Evolutionary conservation across 37 sponge, comb jelly and placozoan genomes (phyloP), one percentile per base, ranked within the genome.

Genomic region (Amphimedon queenslandica): DNA sequence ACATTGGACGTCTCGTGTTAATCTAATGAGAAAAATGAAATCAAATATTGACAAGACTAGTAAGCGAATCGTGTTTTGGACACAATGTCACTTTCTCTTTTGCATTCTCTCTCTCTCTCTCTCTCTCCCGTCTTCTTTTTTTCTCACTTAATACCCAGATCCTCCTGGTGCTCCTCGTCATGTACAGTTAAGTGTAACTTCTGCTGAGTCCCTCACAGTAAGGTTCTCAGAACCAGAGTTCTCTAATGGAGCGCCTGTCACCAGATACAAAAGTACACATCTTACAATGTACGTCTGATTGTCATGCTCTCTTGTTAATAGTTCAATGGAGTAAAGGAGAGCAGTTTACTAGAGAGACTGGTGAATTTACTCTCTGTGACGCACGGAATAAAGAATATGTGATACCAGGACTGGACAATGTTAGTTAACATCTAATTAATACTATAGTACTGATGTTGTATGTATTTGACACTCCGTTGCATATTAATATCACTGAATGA

Each of bases 281-380:
- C 33, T 5, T 35, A n/a, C n/a, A n/a, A n/a, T n/a, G n/a, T n/a
- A n/a, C n/a, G n/a, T n/a, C n/a, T n/a, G n/a, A n/a, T n/a, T n/a
- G n/a, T 20, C 13, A 53, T 53, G 55, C 55, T 53, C 18, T n/a
- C n/a, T n/a, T n/a, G n/a, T n/a, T n/a, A n/a, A 18, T 60, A 90
- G 91, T 90, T 90, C 82, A 90, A 70, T 90, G 91, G 91, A 84
- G 89, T 79, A 66, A 38, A 0, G 40, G 42, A 6, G 74, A 71
- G 3, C 27, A 74, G 24, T 85, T 90, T 53, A 32, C 64, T 40
- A 72, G 82, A 16, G 41, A 77, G 1, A 73, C 64, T 37, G 87
- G 92, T 16, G 83, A 86, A 60, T 79, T 80, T 63, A 77, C 81
- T 10, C 61, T 86, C 64, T 73, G 87, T 40, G 87, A 91, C 65